Evolutionary conservation across 1,140 invertebrate genomes (phyloP).

Genomic region (Maniola jurtina): DNA sequence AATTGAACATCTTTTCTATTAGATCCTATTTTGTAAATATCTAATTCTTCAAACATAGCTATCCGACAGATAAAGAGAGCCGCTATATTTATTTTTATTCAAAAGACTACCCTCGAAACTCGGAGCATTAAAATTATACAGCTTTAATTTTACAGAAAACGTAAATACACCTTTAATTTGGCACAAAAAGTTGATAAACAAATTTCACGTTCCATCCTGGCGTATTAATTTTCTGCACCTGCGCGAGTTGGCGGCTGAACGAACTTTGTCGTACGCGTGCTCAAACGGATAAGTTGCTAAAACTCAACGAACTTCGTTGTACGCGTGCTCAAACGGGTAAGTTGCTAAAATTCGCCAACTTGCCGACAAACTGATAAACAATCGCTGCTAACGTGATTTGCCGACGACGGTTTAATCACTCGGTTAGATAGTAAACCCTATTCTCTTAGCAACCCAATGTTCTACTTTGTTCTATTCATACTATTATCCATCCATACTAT

Average conservation of each 20-base stretch:
- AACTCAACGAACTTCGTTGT: neutral
- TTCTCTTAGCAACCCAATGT: too few species aligned
- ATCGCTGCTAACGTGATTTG: constrained; percentile 35
- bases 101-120: neutral
- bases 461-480: too few species aligned
- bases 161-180: neutral
- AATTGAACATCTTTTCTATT: too few species aligned
- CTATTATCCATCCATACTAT: too few species aligned
- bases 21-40: too few species aligned
- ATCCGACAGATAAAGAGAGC: too few species aligned
- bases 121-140: neutral
- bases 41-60: too few species aligned
- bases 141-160: neutral
- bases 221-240: constrained; percentile 1
- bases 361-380: constrained; percentile 25
- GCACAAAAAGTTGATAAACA: constrained; percentile 1
- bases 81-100: too few species aligned
- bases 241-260: neutral
- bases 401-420: constrained; percentile 28
- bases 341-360: constrained; percentile 9
- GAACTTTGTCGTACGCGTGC: neutral
- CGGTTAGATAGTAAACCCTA: neutral
- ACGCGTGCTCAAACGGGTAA: neutral
- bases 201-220: neutral
- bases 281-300: neutral